These are phyloP conservation scores for Xerus rutilus DNA, from an alignment of 2,797 vertebrate genomes.

Conservation along the genomic window DNA sequence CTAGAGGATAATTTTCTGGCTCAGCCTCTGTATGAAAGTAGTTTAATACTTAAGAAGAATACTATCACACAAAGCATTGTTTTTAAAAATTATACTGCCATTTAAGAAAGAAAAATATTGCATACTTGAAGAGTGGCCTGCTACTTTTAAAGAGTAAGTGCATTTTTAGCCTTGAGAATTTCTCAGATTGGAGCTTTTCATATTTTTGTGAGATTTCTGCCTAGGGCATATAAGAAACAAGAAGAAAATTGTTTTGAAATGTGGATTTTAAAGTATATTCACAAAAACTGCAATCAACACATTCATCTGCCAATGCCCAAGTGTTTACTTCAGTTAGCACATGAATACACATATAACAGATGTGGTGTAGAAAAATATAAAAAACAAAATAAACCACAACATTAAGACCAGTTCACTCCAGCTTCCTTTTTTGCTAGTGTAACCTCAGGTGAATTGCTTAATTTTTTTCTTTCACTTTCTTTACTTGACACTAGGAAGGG, in stretches of 20 bases:
- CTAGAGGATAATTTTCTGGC: not conserved
- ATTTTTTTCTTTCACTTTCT: not conserved
- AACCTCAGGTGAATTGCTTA: not conserved
- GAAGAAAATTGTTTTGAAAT: conserved; percentile 50
- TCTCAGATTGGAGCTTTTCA: not conserved
- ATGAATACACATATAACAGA: not conserved
- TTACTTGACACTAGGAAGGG: not conserved
- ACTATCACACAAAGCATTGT: not conserved
- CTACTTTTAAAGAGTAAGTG: not conserved
- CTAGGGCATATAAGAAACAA: not conserved
- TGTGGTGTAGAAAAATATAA: not conserved
- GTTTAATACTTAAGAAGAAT: not conserved
- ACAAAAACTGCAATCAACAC: conserved; percentile 48
- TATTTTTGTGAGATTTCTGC: not conserved
- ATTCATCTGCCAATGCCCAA: not conserved
- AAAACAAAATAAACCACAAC: not conserved
- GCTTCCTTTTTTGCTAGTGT: not conserved
- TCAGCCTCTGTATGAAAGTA: not conserved
- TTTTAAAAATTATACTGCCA: not conserved
- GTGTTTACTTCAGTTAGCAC: not conserved
- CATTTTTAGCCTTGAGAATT: not conserved
- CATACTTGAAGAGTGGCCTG: not conserved
- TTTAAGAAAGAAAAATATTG: not conserved
- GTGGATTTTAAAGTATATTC: not conserved
- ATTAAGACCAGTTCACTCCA: not conserved